Percentiles rank a stretch among this genome's conserved stretches.
Evolutionary conservation across 2,113 vertebrate species (phyloP).

Genomic region (Vanacampus margaritifer): DNA sequence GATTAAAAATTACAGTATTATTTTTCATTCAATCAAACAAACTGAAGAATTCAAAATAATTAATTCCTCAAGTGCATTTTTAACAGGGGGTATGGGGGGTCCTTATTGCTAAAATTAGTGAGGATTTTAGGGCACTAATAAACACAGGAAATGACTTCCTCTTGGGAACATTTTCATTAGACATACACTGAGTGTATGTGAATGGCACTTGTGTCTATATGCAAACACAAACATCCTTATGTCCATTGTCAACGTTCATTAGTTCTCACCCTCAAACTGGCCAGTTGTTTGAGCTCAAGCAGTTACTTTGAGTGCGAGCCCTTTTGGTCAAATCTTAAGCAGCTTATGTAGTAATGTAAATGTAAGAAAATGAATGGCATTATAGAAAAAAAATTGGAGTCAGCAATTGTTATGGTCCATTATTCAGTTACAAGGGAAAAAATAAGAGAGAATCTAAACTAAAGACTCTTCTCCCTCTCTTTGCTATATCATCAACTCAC

Average conservation of each 20-base stretch:
- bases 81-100: background rate
- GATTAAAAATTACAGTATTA: too few species aligned
- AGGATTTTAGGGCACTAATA: conserved; percentile 62
- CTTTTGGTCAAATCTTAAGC: too few species aligned
- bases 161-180: conserved; percentile 49
- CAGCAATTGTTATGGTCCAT: too few species aligned
- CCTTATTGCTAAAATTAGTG: conserved; percentile 40
- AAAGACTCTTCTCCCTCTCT: too few species aligned
- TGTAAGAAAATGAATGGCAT: too few species aligned
- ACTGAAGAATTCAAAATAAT: background rate
- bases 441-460: too few species aligned
- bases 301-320: too few species aligned
- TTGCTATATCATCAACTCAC: too few species aligned
- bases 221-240: conserved; percentile 61
- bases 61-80: conserved; percentile 22
- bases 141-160: conserved; percentile 67
- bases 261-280: conserved; percentile 16
- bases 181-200: conserved; percentile 35
- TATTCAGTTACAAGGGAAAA: too few species aligned
- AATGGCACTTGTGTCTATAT: conserved; percentile 43
- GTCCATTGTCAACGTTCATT: conserved; percentile 29
- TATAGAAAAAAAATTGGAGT: too few species aligned
- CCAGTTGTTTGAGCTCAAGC: background rate
- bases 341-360: too few species aligned
- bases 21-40: background rate